These are phyloP conservation scores for Ammodramus savannarum DNA, from an alignment of 2,113 vertebrate species.

Conservation along the genomic window DNA sequence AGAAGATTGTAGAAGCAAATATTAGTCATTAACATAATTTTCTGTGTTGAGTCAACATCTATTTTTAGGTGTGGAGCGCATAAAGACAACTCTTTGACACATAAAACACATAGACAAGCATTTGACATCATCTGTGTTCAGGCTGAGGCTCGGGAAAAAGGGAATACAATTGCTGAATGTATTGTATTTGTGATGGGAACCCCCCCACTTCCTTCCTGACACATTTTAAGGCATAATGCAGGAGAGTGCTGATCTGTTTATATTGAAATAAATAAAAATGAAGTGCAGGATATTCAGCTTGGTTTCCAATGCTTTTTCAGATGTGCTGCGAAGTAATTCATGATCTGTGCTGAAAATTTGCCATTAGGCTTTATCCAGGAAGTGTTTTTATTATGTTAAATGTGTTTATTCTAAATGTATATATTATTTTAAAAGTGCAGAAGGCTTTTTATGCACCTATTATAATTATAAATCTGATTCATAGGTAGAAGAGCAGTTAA, in stretches of 20 bases:
- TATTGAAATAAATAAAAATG: constrained; percentile 15
- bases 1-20: constrained; percentile 63
- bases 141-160: background rate
- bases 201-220: background rate
- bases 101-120: constrained; percentile 50
- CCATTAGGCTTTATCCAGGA: background rate
- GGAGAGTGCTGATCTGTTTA: background rate
- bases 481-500: constrained; percentile 5
- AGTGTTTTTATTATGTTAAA: background rate
- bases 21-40: constrained; percentile 74
- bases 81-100: constrained; percentile 60
- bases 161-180: background rate
- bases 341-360: background rate
- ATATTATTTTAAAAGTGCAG: background rate
- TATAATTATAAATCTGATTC: constrained; percentile 35
- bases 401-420: background rate
- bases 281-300: background rate
- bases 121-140: constrained; percentile 57
- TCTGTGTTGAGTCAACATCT: constrained; percentile 74
- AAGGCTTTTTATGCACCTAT: constrained; percentile 11
- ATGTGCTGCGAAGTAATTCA: background rate
- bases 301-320: background rate
- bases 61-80: constrained; percentile 69
- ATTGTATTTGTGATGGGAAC: background rate
- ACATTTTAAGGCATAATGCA: background rate